Percentiles rank a stretch among this genome's conserved stretches.
phyloP scores from a whole-genome alignment of 1,140 invertebrate species.

The Aphis craccivora region DNA sequence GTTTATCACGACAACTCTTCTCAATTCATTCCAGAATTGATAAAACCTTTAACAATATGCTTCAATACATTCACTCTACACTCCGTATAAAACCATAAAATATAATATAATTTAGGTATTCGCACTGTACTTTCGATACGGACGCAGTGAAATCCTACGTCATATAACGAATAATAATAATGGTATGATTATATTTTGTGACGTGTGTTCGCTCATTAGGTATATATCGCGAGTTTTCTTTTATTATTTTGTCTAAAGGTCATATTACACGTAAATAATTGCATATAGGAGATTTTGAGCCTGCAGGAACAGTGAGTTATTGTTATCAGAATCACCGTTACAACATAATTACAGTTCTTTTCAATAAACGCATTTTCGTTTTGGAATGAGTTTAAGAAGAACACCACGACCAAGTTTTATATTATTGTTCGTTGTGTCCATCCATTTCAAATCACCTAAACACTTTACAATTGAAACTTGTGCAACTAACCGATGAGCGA shows the following conservation, averaged over 20 bases:
- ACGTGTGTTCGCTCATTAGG: not conserved
- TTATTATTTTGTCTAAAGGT: constrained; percentile 26
- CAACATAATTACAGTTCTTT: constrained; percentile 18
- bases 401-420: not conserved
- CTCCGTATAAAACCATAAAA: no score
- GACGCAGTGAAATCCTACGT: not conserved
- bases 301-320: not conserved
- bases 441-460: not conserved
- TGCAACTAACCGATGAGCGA: not conserved
- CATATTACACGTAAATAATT: not conserved
- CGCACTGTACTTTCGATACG: not conserved
- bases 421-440: not conserved
- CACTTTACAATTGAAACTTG: not conserved
- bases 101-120: not conserved
- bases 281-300: not conserved
- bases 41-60: not conserved
- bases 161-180: not conserved
- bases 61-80: no score
- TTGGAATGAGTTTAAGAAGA: not conserved
- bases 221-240: not conserved
- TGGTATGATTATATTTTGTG: constrained; percentile 4
- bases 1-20: not conserved
- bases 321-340: not conserved
- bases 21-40: not conserved
- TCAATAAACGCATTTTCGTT: not conserved